phyloP scores from a whole-genome alignment of 2,113 vertebrate genomes.

The Trogon surrucura region DNA sequence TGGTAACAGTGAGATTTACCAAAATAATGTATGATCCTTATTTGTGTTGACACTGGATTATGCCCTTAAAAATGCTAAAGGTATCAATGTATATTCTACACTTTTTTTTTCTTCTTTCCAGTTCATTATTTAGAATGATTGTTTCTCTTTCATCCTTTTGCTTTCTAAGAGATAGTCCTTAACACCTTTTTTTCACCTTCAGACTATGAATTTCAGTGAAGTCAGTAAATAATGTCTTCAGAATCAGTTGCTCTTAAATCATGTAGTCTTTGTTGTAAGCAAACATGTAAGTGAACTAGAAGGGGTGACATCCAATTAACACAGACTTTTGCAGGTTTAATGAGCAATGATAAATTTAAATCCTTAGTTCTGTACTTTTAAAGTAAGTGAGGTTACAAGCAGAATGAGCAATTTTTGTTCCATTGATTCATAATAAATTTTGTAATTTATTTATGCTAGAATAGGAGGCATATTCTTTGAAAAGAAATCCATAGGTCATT shows the following conservation, averaged over 20 bases:
- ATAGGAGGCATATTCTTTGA: slow-evolving; percentile 37
- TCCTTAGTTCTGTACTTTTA: slow-evolving; percentile 70
- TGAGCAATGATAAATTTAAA: slow-evolving; percentile 77
- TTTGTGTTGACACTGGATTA: background rate
- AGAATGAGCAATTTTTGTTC: slow-evolving; percentile 54
- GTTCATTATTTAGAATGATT: background rate
- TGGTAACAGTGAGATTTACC: background rate
- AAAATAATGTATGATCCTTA: background rate
- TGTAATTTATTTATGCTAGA: slow-evolving; percentile 47
- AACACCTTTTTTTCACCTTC: background rate
- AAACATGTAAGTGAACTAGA: slow-evolving; percentile 70
- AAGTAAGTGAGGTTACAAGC: slow-evolving; percentile 68
- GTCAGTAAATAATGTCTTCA: slow-evolving; percentile 43
- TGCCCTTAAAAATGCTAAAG: background rate
- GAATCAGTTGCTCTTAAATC: slow-evolving; percentile 58
- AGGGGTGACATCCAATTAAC: slow-evolving; percentile 77
- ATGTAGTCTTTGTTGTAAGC: slow-evolving; percentile 45
- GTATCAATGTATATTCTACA: background rate
- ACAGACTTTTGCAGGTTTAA: slow-evolving; percentile 75
- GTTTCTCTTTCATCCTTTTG: background rate
- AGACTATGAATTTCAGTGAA: slow-evolving; percentile 6
- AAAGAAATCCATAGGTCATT: slow-evolving; percentile 27
- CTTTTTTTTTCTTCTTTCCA: background rate
- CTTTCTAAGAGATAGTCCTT: background rate
- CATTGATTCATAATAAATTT: slow-evolving; percentile 71